These are phyloP conservation scores for Grantiella picta DNA, from an alignment of 2,113 vertebrate species.

Conservation along the genomic window DNA sequence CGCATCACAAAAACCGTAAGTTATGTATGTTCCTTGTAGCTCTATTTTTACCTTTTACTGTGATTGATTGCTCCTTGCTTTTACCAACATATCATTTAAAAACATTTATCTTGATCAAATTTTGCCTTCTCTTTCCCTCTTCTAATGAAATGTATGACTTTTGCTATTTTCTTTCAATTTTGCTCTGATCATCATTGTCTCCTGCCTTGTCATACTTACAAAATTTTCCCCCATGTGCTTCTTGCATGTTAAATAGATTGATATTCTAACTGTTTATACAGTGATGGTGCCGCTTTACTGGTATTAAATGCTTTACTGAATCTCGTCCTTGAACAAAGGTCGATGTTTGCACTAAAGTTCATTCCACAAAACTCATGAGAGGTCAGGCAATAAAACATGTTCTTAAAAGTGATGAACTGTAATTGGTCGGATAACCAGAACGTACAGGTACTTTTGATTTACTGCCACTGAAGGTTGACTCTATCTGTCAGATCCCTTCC, in stretches of 20 bases:
- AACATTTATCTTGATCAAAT: neutral
- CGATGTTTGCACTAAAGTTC: neutral
- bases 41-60: neutral
- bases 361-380: neutral
- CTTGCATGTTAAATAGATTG: neutral
- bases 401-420: neutral
- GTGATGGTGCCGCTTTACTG: neutral
- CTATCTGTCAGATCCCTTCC: neutral
- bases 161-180: neutral
- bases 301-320: neutral
- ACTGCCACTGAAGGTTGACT: neutral
- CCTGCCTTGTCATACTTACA: neutral
- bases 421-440: neutral
- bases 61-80: neutral
- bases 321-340: neutral
- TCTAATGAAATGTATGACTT: neutral
- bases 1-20: neutral
- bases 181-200: neutral
- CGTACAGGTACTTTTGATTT: neutral
- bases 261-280: neutral
- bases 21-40: neutral
- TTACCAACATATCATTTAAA: neutral
- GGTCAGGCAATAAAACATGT: neutral
- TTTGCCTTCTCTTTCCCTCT: neutral
- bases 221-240: rapidly evolving